Conservation (phyloP, 2,888 invertebrate species). For the Xanthia icteritia region DNA sequence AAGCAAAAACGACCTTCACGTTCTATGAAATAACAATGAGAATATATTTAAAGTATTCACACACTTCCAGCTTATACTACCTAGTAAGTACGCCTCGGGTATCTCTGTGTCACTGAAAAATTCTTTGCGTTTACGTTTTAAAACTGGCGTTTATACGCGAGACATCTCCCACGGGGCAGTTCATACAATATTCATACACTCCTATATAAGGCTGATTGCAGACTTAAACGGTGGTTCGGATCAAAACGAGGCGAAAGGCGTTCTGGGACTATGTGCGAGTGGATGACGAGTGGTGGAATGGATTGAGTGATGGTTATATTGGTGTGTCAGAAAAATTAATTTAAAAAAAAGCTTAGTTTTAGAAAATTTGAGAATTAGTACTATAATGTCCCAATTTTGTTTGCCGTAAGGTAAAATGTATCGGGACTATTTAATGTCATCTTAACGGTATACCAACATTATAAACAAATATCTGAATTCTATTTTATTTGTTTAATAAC, state of each 20-base stretch:
- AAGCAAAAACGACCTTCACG: slow-evolving; percentile 46
- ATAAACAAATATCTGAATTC: too few species aligned
- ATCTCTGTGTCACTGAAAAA: slow-evolving; percentile 76
- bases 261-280: slow-evolving; percentile 48
- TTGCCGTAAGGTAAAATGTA: not conserved
- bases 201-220: slow-evolving; percentile 76
- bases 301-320: slow-evolving; percentile 28
- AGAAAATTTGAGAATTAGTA: not conserved
- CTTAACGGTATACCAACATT: too few species aligned
- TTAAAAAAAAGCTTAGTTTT: not conserved
- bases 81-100: slow-evolving; percentile 52
- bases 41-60: slow-evolving; percentile 63
- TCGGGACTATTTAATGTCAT: too few species aligned
- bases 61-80: slow-evolving; percentile 55
- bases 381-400: not conserved
- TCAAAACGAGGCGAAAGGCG: slow-evolving; percentile 53
- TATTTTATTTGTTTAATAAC: too few species aligned
- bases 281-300: slow-evolving; percentile 45
- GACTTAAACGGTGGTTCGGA: slow-evolving; percentile 66
- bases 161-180: slow-evolving; percentile 82
- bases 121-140: slow-evolving; percentile 81
- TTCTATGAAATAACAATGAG: slow-evolving; percentile 57
- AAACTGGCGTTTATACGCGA: slow-evolving; percentile 82
- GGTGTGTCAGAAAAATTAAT: not conserved
- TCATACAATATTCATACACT: slow-evolving; percentile 85